phyloP scores from a whole-genome alignment of 2,888 invertebrate species.

The Coenonympha arcania region DNA sequence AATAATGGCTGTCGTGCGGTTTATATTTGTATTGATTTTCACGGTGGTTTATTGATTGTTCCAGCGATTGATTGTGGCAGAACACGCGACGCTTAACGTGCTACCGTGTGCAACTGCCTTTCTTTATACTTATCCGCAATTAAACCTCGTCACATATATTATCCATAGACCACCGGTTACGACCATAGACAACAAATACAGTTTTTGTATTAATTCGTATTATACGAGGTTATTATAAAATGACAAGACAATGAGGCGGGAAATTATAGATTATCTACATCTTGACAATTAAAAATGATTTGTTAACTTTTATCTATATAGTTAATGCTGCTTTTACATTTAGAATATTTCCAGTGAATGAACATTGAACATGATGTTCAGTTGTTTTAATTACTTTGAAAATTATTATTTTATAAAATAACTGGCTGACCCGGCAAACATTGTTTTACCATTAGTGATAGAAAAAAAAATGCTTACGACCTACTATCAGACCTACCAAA shows the following conservation, averaged over 20 bases:
- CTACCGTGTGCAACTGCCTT: constrained; percentile 27
- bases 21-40: constrained; percentile 67
- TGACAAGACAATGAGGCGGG: neutral
- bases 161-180: constrained; percentile 9
- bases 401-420: too few species aligned
- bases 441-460: too few species aligned
- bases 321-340: too few species aligned
- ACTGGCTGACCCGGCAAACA: too few species aligned
- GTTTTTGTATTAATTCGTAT: too few species aligned
- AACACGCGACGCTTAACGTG: constrained; percentile 47
- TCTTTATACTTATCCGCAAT: constrained; percentile 20
- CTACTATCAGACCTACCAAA: too few species aligned
- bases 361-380: too few species aligned
- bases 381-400: too few species aligned
- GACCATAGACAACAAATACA: constrained; percentile 3
- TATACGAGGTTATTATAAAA: too few species aligned
- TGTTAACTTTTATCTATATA: neutral
- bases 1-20: constrained; percentile 26
- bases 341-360: neutral
- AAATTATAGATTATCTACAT: constrained; percentile 6
- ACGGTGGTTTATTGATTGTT: constrained; percentile 63
- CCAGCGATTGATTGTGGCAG: constrained; percentile 53
- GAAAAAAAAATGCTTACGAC: too few species aligned
- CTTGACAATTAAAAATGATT: constrained; percentile 5
- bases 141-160: constrained; percentile 21